These are phyloP conservation scores for Brachionus sp. DNA, from an alignment of 1,140 invertebrate species.

Conservation along the genomic window DNA sequence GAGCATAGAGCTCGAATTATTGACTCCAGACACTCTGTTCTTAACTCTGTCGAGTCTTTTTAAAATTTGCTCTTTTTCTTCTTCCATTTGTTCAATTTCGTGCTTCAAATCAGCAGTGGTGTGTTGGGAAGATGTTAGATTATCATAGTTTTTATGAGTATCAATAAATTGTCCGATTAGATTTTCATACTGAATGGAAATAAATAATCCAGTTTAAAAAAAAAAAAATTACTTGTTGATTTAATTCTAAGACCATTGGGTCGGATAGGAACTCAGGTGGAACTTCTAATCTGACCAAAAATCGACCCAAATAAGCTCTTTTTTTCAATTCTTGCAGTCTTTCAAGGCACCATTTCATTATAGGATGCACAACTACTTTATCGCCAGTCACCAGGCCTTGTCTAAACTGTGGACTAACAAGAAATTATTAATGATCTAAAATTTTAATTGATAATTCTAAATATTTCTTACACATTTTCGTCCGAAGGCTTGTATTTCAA, in stretches of 20 bases:
- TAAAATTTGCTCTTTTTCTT: conserved; percentile 72
- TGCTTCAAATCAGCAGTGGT: conserved; percentile 64
- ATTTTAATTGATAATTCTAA: conserved; percentile 24
- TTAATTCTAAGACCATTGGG: conserved; percentile 69
- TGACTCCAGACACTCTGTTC: conserved; percentile 61
- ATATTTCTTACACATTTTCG: conserved; percentile 52
- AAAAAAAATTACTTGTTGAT: conserved; percentile 63
- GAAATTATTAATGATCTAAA: not conserved
- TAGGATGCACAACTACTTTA: conserved; percentile 70
- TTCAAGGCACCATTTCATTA: conserved; percentile 73
- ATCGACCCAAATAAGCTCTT: conserved; percentile 74
- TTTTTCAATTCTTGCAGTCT: conserved; percentile 71
- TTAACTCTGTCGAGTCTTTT: conserved; percentile 71
- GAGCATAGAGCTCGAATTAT: conserved; percentile 64
- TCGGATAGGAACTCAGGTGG: conserved; percentile 76
- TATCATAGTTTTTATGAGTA: conserved; percentile 70
- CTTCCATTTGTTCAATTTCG: conserved; percentile 78
- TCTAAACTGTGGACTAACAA: conserved; percentile 62
- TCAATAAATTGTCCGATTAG: conserved; percentile 78
- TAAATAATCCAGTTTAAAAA: not conserved
- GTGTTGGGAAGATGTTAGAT: conserved; percentile 65
- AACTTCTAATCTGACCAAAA: conserved; percentile 72
- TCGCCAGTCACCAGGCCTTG: conserved; percentile 72
- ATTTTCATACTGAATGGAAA: conserved; percentile 66
- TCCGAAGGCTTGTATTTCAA: conserved; percentile 69